phyloP scores from a whole-genome alignment of 2,888 invertebrate genomes.

The Peribatodes rhomboidaria region DNA sequence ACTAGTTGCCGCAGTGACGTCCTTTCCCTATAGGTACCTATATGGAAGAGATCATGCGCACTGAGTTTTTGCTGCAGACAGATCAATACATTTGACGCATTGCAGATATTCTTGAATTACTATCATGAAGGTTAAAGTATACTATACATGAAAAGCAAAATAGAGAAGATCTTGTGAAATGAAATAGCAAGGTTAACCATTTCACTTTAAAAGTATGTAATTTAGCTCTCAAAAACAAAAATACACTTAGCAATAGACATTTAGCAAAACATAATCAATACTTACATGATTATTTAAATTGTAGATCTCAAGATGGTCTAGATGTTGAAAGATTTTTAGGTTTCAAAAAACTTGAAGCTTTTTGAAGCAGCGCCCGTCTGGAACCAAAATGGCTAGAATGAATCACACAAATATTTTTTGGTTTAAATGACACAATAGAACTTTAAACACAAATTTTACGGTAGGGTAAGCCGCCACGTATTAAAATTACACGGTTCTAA shows the following conservation, averaged over 20 bases:
- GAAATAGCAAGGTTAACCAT: background rate
- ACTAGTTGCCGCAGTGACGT: slow-evolving; percentile 9
- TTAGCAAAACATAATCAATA: slow-evolving; percentile 42
- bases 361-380: slow-evolving; percentile 81
- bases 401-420: background rate
- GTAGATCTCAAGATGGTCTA: slow-evolving; percentile 58
- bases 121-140: too few species aligned
- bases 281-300: slow-evolving; percentile 69
- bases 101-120: slow-evolving; percentile 23
- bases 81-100: slow-evolving; percentile 38
- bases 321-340: slow-evolving; percentile 59
- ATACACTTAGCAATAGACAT: background rate
- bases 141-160: background rate
- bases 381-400: slow-evolving; percentile 57
- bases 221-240: background rate
- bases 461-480: background rate
- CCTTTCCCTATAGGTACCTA: background rate
- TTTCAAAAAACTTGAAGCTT: slow-evolving; percentile 58
- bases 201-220: background rate
- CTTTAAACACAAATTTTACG: background rate
- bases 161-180: too few species aligned
- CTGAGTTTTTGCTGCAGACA: background rate
- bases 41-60: slow-evolving; percentile 31
- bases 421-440: background rate
- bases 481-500: background rate